Evolutionary conservation across 2,113 vertebrate genomes (phyloP).

Genomic region (Triplophysa siluroides): DNA sequence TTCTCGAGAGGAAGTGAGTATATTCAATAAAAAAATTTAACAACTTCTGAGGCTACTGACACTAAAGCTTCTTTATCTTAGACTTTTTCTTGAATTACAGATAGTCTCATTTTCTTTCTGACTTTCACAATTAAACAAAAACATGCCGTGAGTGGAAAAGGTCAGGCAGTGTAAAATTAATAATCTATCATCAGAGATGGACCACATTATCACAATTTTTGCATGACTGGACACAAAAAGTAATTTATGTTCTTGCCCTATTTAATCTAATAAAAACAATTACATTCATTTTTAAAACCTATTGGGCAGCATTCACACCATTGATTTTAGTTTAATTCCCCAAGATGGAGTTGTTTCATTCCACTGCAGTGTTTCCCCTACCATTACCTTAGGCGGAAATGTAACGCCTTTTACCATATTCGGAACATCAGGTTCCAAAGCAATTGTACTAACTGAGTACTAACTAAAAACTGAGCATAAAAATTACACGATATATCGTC

Average conservation of each 20-base stretch:
- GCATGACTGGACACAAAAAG: constrained; percentile 22
- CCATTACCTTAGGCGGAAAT: too few relatives aligned
- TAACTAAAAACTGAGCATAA: too few relatives aligned
- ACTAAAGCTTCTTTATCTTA: not conserved
- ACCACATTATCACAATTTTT: not conserved
- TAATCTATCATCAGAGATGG: constrained; percentile 36
- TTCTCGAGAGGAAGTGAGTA: too few relatives aligned
- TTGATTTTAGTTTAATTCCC: too few relatives aligned
- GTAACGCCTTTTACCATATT: too few relatives aligned
- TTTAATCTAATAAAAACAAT: not conserved
- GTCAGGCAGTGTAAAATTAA: constrained; percentile 1
- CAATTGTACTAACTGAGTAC: too few relatives aligned
- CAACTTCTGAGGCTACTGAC: too few relatives aligned
- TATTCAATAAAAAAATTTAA: too few relatives aligned
- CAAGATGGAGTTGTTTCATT: too few relatives aligned
- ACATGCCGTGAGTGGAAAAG: not conserved
- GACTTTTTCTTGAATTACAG: not conserved
- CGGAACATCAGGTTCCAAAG: too few relatives aligned
- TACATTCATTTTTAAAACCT: constrained; percentile 6
- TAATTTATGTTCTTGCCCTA: not conserved
- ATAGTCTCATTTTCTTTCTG: not conserved
- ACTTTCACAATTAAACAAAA: not conserved
- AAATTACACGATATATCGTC: too few relatives aligned
- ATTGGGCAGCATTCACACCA: not conserved
- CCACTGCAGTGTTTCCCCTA: too few relatives aligned